Conservation (phyloP, 2,888 invertebrate genomes). For the Pimpla rufipes region DNA sequence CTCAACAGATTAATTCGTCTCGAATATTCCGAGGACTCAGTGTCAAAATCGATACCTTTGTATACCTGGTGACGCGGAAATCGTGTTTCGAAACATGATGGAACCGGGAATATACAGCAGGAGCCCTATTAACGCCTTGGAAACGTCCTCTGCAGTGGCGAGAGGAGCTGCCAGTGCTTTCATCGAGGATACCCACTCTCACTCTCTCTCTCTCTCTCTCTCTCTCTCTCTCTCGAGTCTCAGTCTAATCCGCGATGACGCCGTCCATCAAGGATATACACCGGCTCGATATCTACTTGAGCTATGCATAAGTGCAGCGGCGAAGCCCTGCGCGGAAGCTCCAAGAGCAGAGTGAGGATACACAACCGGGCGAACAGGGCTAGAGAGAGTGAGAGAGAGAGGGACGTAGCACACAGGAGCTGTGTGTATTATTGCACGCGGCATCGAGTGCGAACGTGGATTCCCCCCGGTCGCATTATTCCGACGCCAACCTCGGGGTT, state of each 20-base stretch:
- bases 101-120: background rate
- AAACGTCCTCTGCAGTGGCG: constrained; percentile 7
- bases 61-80: no score
- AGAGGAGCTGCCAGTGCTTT: constrained; percentile 37
- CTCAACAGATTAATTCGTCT: no score
- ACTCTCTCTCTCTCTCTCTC: background rate
- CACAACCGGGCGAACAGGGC: background rate
- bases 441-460: constrained; percentile 24
- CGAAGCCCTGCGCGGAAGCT: constrained; percentile 7
- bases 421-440: constrained; percentile 32
- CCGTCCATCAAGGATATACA: constrained; percentile 58
- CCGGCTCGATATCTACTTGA: constrained; percentile 55
- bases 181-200: constrained; percentile 18
- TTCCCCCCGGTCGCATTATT: constrained; percentile 48
- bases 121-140: constrained; percentile 48
- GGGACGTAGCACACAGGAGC: background rate
- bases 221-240: constrained; percentile 36
- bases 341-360: background rate
- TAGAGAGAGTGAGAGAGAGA: no score
- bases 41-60: no score
- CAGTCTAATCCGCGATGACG: constrained; percentile 56
- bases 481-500: constrained; percentile 10
- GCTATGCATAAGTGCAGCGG: constrained; percentile 18
- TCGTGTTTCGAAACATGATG: no score
- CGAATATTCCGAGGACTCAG: no score